Conservation (phyloP, 2,888 invertebrate species). For the Troides aeacus region DNA sequence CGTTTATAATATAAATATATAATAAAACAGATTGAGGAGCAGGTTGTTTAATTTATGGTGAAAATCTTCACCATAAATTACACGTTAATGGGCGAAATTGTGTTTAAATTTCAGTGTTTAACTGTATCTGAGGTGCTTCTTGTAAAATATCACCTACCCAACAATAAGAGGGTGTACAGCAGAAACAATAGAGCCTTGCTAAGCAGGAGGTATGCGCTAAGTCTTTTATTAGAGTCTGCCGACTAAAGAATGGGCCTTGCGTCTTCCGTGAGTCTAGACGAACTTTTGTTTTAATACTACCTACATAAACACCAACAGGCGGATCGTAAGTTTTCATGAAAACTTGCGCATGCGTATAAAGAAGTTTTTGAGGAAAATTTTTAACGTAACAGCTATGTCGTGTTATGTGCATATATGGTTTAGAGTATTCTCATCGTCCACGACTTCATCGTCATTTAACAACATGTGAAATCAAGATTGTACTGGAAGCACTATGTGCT, state of each 20-base stretch:
- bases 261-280: slow-evolving; percentile 27
- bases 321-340: slow-evolving; percentile 10
- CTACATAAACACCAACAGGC: slow-evolving; percentile 15
- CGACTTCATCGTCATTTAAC: no score
- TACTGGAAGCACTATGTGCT: no score
- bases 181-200: slow-evolving; percentile 24
- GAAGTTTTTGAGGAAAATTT: no score
- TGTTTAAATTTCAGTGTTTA: slow-evolving; percentile 16
- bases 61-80: slow-evolving; percentile 1
- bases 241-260: slow-evolving; percentile 19
- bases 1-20: no score
- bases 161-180: slow-evolving; percentile 19
- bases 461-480: no score
- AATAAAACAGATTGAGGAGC: no score
- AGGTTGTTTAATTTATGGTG: slow-evolving; percentile 1
- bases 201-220: slow-evolving; percentile 22
- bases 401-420: no score
- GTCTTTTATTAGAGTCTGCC: slow-evolving; percentile 21
- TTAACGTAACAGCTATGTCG: no score
- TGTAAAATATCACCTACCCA: slow-evolving; percentile 25
- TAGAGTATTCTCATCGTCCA: no score
- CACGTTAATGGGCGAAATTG: slow-evolving; percentile 10
- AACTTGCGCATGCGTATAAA: slow-evolving; percentile 2
- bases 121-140: slow-evolving; percentile 5
- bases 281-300: slow-evolving; percentile 28